phyloP scores from a whole-genome alignment of 2,797 vertebrate species.

The Coilia nasus region DNA sequence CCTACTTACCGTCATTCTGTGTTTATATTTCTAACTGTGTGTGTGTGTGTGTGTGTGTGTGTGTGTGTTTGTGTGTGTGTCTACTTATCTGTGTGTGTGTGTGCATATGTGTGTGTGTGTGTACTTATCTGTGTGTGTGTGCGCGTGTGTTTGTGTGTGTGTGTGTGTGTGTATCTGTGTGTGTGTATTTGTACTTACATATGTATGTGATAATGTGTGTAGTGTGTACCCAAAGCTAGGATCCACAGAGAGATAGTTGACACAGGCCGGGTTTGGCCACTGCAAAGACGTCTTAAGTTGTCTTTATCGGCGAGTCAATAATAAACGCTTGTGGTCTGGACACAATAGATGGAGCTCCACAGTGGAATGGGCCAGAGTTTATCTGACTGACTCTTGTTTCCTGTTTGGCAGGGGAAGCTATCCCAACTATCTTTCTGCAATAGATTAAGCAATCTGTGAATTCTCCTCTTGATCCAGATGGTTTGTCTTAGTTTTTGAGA shows the following conservation, averaged over 20 bases:
- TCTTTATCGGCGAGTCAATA: slow-evolving; percentile 37
- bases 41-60: background rate
- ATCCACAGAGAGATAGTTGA: background rate
- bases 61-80: no score
- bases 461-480: background rate
- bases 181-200: background rate
- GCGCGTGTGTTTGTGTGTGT: no score
- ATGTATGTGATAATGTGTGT: background rate
- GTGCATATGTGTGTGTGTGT: no score
- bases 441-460: slow-evolving; percentile 22
- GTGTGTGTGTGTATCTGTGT: background rate
- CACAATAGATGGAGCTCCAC: slow-evolving; percentile 41
- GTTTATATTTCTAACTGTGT: background rate
- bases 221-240: background rate
- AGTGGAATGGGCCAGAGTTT: slow-evolving; percentile 31
- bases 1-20: background rate
- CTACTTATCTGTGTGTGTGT: no score
- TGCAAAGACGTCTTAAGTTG: slow-evolving; percentile 38
- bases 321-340: slow-evolving; percentile 42
- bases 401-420: slow-evolving; percentile 26
- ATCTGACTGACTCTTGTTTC: slow-evolving; percentile 33
- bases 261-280: slow-evolving; percentile 23
- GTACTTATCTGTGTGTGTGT: no score
- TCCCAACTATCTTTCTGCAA: slow-evolving; percentile 29
- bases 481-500: background rate